Evolutionary conservation across 2,888 invertebrate species (phyloP), one percentile per base, ranked within the genome.

Genomic region (Eupithecia vulgata): DNA sequence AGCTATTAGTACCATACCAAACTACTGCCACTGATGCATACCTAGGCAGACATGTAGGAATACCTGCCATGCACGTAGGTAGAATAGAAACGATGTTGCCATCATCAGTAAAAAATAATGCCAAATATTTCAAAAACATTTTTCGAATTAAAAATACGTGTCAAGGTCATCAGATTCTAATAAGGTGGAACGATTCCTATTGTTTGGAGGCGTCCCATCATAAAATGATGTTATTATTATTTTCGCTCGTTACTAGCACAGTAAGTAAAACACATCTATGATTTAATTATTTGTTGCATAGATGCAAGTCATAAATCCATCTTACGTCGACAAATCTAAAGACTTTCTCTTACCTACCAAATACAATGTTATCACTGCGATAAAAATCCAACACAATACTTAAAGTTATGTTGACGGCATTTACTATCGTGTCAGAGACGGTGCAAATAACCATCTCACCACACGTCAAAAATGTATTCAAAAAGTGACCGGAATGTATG

Each of bases 341-440:
- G 13, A 37, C 74, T 74, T 70, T 74, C 72, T n/a, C 52, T 61
- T 61, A 34, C 34, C 25, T 25, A 13, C 13, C 57, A 13, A 57
- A 57, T 34, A 61, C 61, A 61, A 61, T 34, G 61, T 34, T 61
- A 61, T 61, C 59, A 61, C 34, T 34, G 12, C 34, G 34, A 34
- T 61, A 34, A 61, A 34, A 17, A 34, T 61, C 61, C 5, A 61
- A 34, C 61, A 61, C 61, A 61, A 61, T 61, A 61, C 61, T 59
- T 59, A 30, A 59, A 59, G 30, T 25, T 59, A 59, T 30, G 59
- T 30, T 6, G 15, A 30, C 59, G 7, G 59, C 59, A 59, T 59
- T 59, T 30, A 59, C 13, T 59, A 59, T 59, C 59, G 59, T 59
- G 57, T 25, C 12, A 57, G 21, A 25, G 57, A 42, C 42, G 15